phyloP scores from a whole-genome alignment of 1,140 invertebrate species.

The Pseudomyrmex concolor region DNA sequence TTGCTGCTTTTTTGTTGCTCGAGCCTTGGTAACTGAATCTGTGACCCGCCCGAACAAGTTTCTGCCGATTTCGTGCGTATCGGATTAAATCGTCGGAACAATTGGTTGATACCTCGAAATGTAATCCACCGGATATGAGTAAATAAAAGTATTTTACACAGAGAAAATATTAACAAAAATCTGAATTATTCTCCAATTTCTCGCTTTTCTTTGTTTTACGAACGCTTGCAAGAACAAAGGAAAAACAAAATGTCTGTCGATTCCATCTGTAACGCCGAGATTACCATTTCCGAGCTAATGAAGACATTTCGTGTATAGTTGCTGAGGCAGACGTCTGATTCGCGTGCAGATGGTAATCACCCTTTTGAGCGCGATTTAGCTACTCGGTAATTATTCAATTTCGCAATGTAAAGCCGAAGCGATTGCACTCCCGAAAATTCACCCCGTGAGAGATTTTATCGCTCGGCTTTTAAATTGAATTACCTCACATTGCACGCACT shows the following conservation, averaged over 20 bases:
- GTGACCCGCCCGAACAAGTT: background rate
- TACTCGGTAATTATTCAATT: slow-evolving; percentile 51
- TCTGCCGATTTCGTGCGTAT: background rate
- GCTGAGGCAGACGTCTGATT: background rate
- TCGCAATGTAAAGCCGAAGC: slow-evolving; percentile 2
- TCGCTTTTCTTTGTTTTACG: background rate
- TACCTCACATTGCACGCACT: no score
- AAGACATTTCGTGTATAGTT: slow-evolving; percentile 17
- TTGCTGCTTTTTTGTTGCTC: slow-evolving; percentile 25
- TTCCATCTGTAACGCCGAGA: background rate
- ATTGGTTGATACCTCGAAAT: background rate
- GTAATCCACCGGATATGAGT: background rate
- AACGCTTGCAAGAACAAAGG: background rate
- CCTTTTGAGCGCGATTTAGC: slow-evolving; percentile 19
- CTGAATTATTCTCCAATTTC: no score
- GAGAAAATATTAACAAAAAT: no score
- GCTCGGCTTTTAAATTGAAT: slow-evolving; percentile 5
- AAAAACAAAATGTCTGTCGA: background rate
- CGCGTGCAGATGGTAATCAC: slow-evolving; percentile 31
- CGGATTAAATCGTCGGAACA: background rate
- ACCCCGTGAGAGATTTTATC: background rate
- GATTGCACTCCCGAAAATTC: background rate
- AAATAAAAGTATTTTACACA: background rate
- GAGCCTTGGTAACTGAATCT: slow-evolving; percentile 24
- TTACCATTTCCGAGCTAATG: slow-evolving; percentile 30